Conservation (phyloP, 2,797 vertebrate species). For the Hyperoplus lanceolatus region DNA sequence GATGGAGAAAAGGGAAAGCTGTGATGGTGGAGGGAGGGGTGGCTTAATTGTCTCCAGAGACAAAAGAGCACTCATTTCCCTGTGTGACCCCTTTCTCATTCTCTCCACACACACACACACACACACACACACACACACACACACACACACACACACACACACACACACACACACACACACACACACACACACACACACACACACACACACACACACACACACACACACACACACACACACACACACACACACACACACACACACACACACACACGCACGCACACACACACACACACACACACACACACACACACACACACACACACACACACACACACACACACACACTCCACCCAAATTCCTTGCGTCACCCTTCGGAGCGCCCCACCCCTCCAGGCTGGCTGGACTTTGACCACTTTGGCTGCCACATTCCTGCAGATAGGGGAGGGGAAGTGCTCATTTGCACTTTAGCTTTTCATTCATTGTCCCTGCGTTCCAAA, state of each 20-base stretch:
- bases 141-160: not conserved
- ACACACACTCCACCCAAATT: slow-evolving; percentile 69
- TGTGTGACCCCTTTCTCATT: slow-evolving; percentile 48
- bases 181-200: slow-evolving; percentile 25
- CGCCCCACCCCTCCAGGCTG: slow-evolving; percentile 33
- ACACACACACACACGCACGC: too few relatives aligned
- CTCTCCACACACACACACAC: not conserved
- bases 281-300: not conserved
- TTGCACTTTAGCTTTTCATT: too few relatives aligned
- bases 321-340: slow-evolving; percentile 24
- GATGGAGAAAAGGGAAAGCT: slow-evolving; percentile 53
- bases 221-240: slow-evolving; percentile 28
- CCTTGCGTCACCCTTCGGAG: slow-evolving; percentile 50
- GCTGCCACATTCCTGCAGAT: slow-evolving; percentile 67
- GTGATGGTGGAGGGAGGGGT: slow-evolving; percentile 8
- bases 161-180: slow-evolving; percentile 25
- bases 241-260: not conserved
- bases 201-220: slow-evolving; percentile 11
- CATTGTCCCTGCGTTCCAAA: too few relatives aligned
- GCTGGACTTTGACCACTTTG: slow-evolving; percentile 61
- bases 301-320: slow-evolving; percentile 26
- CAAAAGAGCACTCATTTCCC: slow-evolving; percentile 64
- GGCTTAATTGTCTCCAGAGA: slow-evolving; percentile 64
- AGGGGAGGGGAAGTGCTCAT: not conserved
- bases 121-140: too few relatives aligned